Conservation (phyloP, 30 jellyfish, hydroid and myxozoan species). For the Turritopsis dohrnii region DNA sequence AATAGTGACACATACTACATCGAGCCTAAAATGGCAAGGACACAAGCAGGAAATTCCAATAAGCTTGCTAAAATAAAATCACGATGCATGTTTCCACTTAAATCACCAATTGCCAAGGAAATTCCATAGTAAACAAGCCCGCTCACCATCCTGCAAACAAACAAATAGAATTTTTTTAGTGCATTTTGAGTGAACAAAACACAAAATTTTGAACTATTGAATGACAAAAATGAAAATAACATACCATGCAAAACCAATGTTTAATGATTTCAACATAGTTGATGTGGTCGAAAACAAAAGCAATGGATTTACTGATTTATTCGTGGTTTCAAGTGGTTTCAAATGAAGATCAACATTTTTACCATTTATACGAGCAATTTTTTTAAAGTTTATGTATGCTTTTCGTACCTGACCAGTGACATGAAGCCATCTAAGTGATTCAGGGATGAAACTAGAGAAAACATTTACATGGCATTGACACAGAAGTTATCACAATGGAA, state of each 20-base stretch:
- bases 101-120: constrained; percentile 67
- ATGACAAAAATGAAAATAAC: too few species aligned
- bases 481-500: not conserved
- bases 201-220: too few species aligned
- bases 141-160: constrained; percentile 42
- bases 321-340: constrained; percentile 10
- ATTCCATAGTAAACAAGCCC: constrained; percentile 69
- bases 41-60: constrained; percentile 49
- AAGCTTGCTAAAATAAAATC: constrained; percentile 58
- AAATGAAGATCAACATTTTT: constrained; percentile 10
- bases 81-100: constrained; percentile 66
- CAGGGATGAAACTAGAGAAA: constrained; percentile 60
- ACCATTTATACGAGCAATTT: constrained; percentile 47
- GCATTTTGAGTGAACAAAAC: too few species aligned
- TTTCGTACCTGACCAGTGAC: constrained; percentile 36
- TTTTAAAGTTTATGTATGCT: constrained; percentile 14
- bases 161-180: too few species aligned
- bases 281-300: constrained; percentile 33
- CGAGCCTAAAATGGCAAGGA: constrained; percentile 32
- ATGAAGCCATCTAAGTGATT: constrained; percentile 79
- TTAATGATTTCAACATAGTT: constrained; percentile 30
- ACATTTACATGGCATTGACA: too few species aligned
- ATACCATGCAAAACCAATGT: constrained; percentile 59
- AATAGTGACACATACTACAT: constrained; percentile 19
- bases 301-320: constrained; percentile 27